Evolutionary conservation across 2,888 invertebrate genomes (phyloP).

Genomic region (Muschampia plurimacula): DNA sequence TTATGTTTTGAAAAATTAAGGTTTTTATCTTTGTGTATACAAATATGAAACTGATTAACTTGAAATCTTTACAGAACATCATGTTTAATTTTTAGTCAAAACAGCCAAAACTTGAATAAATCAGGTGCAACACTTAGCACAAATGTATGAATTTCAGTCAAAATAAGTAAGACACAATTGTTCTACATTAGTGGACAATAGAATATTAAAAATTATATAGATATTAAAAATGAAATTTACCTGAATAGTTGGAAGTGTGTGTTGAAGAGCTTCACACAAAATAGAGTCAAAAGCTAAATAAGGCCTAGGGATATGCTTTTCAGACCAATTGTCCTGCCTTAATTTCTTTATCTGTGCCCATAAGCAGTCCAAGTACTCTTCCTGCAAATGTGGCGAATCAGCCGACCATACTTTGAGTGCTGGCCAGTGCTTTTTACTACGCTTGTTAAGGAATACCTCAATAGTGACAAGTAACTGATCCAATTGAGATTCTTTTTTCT

Average conservation of each 20-base stretch:
- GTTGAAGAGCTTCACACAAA: slow-evolving; percentile 97
- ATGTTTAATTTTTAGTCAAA: too few relatives aligned
- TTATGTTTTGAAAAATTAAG: too few relatives aligned
- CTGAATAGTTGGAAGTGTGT: slow-evolving; percentile 95
- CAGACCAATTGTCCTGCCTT: slow-evolving; percentile 97
- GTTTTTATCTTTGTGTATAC: too few relatives aligned
- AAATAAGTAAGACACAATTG: too few relatives aligned
- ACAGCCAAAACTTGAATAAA: too few relatives aligned
- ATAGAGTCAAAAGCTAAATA: slow-evolving; percentile 98
- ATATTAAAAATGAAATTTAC: slow-evolving; percentile 49
- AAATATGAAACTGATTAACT: too few relatives aligned
- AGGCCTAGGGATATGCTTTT: slow-evolving; percentile 97
- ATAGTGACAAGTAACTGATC: slow-evolving; percentile 96
- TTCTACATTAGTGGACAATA: background rate
- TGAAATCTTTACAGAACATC: too few relatives aligned
- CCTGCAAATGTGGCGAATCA: slow-evolving; percentile 98
- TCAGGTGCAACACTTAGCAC: too few relatives aligned
- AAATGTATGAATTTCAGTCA: too few relatives aligned
- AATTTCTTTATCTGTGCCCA: slow-evolving; percentile 95
- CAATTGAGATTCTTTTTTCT: slow-evolving; percentile 97
- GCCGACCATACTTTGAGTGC: slow-evolving; percentile 97
- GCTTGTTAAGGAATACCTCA: slow-evolving; percentile 95
- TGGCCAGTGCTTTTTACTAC: slow-evolving; percentile 96
- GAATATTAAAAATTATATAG: background rate
- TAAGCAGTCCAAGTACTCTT: slow-evolving; percentile 97